These are phyloP conservation scores for Panthera leo DNA, from an alignment of 2,113 vertebrate species.

Conservation along the genomic window DNA sequence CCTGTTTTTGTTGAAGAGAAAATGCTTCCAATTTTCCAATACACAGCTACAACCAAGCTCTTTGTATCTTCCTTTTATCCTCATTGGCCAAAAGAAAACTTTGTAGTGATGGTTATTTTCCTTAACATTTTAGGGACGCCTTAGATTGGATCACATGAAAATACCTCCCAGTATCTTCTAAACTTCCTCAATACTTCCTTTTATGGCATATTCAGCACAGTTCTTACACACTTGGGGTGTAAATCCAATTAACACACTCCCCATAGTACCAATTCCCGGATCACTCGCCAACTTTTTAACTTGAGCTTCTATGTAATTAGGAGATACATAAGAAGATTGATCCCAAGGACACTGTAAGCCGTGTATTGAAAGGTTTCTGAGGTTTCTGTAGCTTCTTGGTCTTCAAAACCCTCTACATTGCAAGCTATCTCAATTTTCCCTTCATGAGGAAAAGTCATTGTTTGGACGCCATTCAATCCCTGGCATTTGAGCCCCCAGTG, in stretches of 20 bases:
- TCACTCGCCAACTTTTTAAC: slow-evolving; percentile 81
- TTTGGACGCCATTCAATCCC: slow-evolving; percentile 85
- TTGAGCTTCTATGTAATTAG: slow-evolving; percentile 77
- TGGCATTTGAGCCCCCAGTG: slow-evolving; percentile 78
- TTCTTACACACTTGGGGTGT: slow-evolving; percentile 82
- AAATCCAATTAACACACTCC: slow-evolving; percentile 85
- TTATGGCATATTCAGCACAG: slow-evolving; percentile 82
- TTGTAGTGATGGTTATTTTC: not conserved
- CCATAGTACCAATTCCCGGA: slow-evolving; percentile 73
- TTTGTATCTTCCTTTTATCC: not conserved
- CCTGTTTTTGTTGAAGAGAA: not conserved
- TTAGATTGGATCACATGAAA: slow-evolving; percentile 80
- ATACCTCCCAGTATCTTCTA: slow-evolving; percentile 81
- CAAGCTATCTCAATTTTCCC: slow-evolving; percentile 86
- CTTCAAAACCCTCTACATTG: slow-evolving; percentile 84
- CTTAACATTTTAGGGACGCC: slow-evolving; percentile 7
- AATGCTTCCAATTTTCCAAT: not conserved
- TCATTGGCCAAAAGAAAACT: not conserved
- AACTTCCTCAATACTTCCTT: slow-evolving; percentile 82
- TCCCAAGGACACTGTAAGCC: slow-evolving; percentile 76
- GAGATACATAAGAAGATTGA: slow-evolving; percentile 80
- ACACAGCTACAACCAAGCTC: not conserved
- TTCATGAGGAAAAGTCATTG: slow-evolving; percentile 83
- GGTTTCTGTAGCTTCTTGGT: slow-evolving; percentile 49
- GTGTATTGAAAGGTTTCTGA: slow-evolving; percentile 49